A percentile compares a stretch with the other conserved stretches of the same genome.
These are phyloP conservation scores for Nasonovia ribisnigri DNA, from an alignment of 2,888 invertebrate species.

Conservation along the genomic window DNA sequence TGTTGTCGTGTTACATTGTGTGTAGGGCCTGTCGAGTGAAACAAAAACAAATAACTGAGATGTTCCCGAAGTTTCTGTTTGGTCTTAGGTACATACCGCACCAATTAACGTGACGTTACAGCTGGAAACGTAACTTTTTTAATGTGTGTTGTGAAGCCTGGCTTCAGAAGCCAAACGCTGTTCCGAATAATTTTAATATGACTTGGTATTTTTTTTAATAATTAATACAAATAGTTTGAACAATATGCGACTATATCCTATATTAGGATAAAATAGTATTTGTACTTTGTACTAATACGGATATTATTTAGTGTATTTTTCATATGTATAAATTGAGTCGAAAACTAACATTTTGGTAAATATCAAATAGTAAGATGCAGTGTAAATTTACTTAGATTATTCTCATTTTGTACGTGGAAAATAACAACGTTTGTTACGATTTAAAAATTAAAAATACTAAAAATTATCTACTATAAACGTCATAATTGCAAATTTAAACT, in stretches of 20 bases:
- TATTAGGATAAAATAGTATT: neutral
- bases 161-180: neutral
- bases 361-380: neutral
- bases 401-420: neutral
- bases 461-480: neutral
- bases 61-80: neutral
- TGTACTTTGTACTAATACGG: neutral
- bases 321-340: neutral
- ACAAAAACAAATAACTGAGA: slow-evolving; percentile 4
- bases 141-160: neutral
- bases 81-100: neutral
- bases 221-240: neutral
- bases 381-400: neutral
- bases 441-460: neutral
- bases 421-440: neutral
- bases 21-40: neutral
- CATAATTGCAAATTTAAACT: neutral
- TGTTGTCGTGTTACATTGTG: slow-evolving; percentile 2
- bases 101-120: slow-evolving; percentile 9
- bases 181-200: neutral
- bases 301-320: neutral
- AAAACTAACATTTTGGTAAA: neutral
- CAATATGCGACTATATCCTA: neutral
- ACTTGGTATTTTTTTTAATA: neutral
- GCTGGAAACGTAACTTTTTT: neutral